Evolutionary conservation across 1,140 invertebrate species (phyloP), one percentile per base, ranked within the genome.

Genomic region (Zaprionus kolodkinae): DNA sequence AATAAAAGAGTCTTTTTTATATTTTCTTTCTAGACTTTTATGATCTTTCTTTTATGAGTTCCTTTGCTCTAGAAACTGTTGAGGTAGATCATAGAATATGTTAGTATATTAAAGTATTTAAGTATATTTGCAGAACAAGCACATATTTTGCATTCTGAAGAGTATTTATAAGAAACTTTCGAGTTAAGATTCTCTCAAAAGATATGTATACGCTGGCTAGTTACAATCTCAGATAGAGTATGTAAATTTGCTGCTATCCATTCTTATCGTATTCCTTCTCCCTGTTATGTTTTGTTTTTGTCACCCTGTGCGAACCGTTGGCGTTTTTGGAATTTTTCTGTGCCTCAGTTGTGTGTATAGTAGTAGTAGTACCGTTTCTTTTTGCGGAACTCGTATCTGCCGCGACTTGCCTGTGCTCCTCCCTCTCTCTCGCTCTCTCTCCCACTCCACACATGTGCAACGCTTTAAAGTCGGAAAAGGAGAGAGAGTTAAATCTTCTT

Each of bases 261-360:
- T 12, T 48, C 30, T 27, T 15, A n/a, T 7, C 1, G 10, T 21
- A 50, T 63, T 45, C 15, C 35, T 43, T 60, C 33, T 13, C 25
- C 54, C 21, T 21, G 21, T 45, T 35, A 56, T 69, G 38, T 50
- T 67, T 54, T 68, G 50, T 72, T 68, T 56, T 57, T 65, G 54
- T 57, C 35, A 17, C 56, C 64, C 64, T 35, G 57, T 33, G 33
- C 50, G 12, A 25, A 50, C 76, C 55, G 61, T 55, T 59, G 78
- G 78, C 81, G 65, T 81, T 86, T 80, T 86, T 78, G 61, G 63
- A 56, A 86, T 81, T 82, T 86, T 86, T 76, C 52, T 25, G 56
- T 30, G 54, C 48, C 71, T 36, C 71, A 56, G 61, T 69, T 56
- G 55, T 33, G 33, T 63, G 52, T 57, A 61, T 71, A 70, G 75